These are phyloP conservation scores for Stegodyphus mimosarum DNA, from an alignment of 1,140 invertebrate genomes.

Conservation along the genomic window DNA sequence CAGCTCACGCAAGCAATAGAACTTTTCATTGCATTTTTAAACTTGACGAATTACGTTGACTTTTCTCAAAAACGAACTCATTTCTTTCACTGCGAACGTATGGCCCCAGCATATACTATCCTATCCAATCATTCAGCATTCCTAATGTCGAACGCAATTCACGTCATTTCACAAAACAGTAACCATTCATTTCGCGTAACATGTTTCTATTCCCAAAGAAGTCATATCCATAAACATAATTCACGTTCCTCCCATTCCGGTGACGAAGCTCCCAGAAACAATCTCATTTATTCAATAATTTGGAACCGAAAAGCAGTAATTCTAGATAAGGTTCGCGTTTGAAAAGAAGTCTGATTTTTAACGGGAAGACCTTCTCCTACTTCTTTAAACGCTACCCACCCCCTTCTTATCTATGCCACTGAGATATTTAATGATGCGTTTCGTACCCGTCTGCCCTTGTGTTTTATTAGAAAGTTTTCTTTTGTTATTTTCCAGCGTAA, in stretches of 20 bases:
- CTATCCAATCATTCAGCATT: background rate
- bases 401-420: slow-evolving; percentile 30
- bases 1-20: too few relatives aligned
- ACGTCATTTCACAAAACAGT: background rate
- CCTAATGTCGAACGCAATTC: background rate
- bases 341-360: slow-evolving; percentile 48
- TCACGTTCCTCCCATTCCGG: slow-evolving; percentile 18
- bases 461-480: slow-evolving; percentile 41
- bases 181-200: slow-evolving; percentile 1
- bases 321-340: slow-evolving; percentile 32
- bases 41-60: too few relatives aligned
- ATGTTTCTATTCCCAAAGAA: slow-evolving; percentile 34
- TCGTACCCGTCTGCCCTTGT: slow-evolving; percentile 31
- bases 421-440: slow-evolving; percentile 54
- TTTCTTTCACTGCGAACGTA: too few relatives aligned
- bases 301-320: slow-evolving; percentile 26
- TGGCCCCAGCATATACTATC: too few relatives aligned
- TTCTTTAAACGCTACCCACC: slow-evolving; percentile 12
- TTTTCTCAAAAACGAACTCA: too few relatives aligned
- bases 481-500: slow-evolving; percentile 16
- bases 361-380: background rate
- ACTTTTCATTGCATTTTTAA: too few relatives aligned
- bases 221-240: slow-evolving; percentile 51
- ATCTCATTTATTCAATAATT: slow-evolving; percentile 56
- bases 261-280: slow-evolving; percentile 30